Percentiles rank a stretch among this genome's conserved stretches.
Evolutionary conservation across 2,888 invertebrate genomes (phyloP).

Genomic region (Nymphalis urticae): DNA sequence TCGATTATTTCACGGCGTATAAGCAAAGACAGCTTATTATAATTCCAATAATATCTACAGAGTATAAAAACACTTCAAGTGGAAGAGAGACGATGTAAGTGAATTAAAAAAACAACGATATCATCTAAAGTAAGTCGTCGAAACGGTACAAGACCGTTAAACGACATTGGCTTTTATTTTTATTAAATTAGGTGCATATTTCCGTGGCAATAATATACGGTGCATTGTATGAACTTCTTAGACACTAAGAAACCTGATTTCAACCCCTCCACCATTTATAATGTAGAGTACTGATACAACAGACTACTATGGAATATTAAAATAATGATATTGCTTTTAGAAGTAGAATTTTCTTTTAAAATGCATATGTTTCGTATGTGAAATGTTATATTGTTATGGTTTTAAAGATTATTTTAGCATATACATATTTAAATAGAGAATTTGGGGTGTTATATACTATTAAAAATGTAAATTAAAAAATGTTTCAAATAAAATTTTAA

Average conservation of each 20-base stretch:
- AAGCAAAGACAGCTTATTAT: too few species aligned
- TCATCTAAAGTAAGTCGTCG: not conserved
- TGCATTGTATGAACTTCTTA: constrained; percentile 14
- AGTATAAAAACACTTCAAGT: too few species aligned
- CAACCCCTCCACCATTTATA: constrained; percentile 37
- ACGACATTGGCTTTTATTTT: not conserved
- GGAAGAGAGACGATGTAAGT: not conserved
- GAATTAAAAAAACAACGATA: not conserved
- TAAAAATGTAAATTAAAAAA: too few species aligned
- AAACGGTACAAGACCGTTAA: not conserved
- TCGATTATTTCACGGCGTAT: too few species aligned
- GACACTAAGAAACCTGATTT: constrained; percentile 43
- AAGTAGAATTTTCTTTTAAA: too few species aligned
- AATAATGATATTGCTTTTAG: not conserved
- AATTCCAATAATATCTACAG: too few species aligned
- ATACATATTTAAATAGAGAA: too few species aligned
- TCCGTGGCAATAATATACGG: not conserved
- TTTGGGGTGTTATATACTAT: too few species aligned
- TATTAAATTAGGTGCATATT: not conserved
- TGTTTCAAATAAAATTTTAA: too few species aligned
- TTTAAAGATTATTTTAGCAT: too few species aligned
- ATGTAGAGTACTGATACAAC: constrained; percentile 26
- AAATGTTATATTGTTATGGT: too few species aligned
- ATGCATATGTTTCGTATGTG: too few species aligned
- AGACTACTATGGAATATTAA: constrained; percentile 36